phyloP scores from a whole-genome alignment of 2,888 invertebrate genomes.

The Camptogramma bilineatum region DNA sequence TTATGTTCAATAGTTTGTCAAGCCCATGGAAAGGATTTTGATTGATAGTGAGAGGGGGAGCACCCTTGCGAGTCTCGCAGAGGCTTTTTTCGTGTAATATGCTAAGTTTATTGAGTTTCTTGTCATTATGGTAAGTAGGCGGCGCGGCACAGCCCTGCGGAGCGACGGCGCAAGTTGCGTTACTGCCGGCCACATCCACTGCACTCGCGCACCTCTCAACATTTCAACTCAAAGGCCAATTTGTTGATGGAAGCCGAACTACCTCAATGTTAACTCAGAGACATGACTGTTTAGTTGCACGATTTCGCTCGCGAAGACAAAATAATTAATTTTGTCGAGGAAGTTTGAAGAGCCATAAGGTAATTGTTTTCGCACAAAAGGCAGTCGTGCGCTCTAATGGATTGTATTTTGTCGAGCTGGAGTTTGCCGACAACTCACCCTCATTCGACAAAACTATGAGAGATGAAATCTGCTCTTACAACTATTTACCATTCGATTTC shows the following conservation, averaged over 20 bases:
- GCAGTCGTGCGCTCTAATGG: not conserved
- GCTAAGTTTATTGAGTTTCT: not conserved
- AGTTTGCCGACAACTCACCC: not conserved
- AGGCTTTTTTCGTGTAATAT: not conserved
- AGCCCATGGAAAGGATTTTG: not conserved
- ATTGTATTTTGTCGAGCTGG: not conserved
- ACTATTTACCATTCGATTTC: no score
- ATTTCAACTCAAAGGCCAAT: constrained; percentile 33
- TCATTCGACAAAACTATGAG: not conserved
- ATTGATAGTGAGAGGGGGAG: not conserved
- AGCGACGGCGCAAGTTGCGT: not conserved
- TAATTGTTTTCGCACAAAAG: constrained; percentile 15
- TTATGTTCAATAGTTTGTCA: not conserved
- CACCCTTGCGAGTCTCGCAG: not conserved
- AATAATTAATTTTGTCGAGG: constrained; percentile 22
- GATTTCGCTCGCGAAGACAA: constrained; percentile 21
- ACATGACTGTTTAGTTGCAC: constrained; percentile 27
- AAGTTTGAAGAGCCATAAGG: constrained; percentile 15
- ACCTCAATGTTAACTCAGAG: constrained; percentile 9
- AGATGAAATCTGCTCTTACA: not conserved
- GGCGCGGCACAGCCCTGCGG: not conserved
- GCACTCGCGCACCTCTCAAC: constrained; percentile 21
- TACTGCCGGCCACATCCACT: constrained; percentile 11
- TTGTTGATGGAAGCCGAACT: constrained; percentile 37
- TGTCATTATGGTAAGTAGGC: not conserved